Evolutionary conservation across 1,140 invertebrate genomes (phyloP), one percentile per base, ranked within the genome.

Genomic region (Drosophila yakuba): DNA sequence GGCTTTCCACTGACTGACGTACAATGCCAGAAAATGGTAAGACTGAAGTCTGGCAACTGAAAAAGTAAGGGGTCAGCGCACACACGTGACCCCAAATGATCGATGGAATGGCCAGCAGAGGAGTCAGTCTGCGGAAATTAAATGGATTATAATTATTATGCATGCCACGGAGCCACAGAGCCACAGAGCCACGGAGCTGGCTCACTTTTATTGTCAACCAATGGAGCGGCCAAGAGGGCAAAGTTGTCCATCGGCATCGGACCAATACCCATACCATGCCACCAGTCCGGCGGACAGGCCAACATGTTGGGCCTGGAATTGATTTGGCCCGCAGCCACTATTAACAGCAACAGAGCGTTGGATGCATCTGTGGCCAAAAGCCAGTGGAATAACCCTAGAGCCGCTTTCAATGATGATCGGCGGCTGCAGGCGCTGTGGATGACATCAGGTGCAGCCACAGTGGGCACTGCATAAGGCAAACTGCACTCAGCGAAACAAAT

Each of bases 111-210:
- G 83, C 79, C 59, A 52, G 48, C 61, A 51, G 50, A 74, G 78
- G 81, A 74, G 72, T 74, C 60, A 58, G 56, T 10, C 32, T 32
- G 32, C 54, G 69, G 41, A 80, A 89, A 88, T 84, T 73, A 88
- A 88, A 88, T 88, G 84, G 84, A 88, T 88, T 88, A 84, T 88
- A 88, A 88, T 88, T 89, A 89, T 88, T 89, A 79, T 89, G 80
- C 84, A 77, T 51, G 67, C 63, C 66, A 68, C 47, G 41, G 68
- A 15, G 39, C 32, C 43, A 14, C 20, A 20, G 20, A 20, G 20
- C 20, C 20, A 20, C 20, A 20, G 20, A 20, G 20, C 20, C 20
- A 20, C 20, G 20, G 20, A 20, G 20, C 20, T 66, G 79, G 73
- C 80, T 83, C 76, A 78, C 84, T 88, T 89, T 89, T 78, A 88